phyloP scores from a whole-genome alignment of 2,113 vertebrate species.

The Piprites chloris region DNA sequence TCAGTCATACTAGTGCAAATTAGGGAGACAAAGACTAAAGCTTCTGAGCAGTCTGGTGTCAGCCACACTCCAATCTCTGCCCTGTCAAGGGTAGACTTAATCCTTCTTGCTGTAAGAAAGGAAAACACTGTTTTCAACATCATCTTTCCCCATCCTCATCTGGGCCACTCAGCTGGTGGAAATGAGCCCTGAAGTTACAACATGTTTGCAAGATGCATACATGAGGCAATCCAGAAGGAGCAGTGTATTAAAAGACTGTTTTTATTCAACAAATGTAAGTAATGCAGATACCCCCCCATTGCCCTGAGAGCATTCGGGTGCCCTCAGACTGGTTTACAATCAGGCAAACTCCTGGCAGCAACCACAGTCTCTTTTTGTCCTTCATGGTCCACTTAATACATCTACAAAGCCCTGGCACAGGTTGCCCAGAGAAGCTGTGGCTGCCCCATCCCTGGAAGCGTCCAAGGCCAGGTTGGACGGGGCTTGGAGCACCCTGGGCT shows the following conservation, averaged over 20 bases:
- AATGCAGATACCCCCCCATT: background rate
- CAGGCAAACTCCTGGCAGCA: background rate
- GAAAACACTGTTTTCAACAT: background rate
- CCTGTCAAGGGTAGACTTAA: background rate
- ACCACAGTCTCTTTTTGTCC: background rate
- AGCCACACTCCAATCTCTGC: background rate
- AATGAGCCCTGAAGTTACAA: background rate
- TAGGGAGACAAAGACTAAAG: background rate
- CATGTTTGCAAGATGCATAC: background rate
- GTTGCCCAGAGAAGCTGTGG: background rate
- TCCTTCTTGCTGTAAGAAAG: background rate
- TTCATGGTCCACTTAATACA: background rate
- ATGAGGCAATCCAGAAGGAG: background rate
- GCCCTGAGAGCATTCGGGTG: background rate
- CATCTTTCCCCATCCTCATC: background rate
- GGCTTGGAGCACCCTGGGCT: background rate
- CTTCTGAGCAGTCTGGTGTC: background rate
- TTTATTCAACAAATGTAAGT: background rate
- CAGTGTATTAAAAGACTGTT: background rate
- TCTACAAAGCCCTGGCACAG: background rate
- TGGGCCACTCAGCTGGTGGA: background rate
- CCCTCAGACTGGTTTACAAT: background rate
- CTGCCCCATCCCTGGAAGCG: background rate
- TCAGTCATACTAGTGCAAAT: background rate
- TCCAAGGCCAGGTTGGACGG: background rate